A percentile compares a stretch with the other conserved stretches of the same genome.
Conservation (phyloP, 2,888 invertebrate species). For the Ephialtes manifestator region DNA sequence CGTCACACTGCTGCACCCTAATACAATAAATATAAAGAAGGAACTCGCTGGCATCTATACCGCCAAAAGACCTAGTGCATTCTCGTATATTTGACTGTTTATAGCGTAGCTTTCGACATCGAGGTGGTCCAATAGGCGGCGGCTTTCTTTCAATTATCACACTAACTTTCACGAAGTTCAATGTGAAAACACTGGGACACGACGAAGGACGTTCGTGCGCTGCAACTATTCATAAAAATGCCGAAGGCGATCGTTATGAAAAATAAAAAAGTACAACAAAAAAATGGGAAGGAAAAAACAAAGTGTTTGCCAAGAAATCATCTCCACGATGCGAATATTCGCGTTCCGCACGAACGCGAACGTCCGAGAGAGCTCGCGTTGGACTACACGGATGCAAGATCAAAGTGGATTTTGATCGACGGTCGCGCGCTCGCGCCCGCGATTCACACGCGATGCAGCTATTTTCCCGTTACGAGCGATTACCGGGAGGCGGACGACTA, state of each 20-base stretch:
- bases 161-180: constrained; percentile 64
- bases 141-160: constrained; percentile 82
- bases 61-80: constrained; percentile 54
- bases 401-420: constrained; percentile 71
- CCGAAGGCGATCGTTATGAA: constrained; percentile 22
- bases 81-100: constrained; percentile 79
- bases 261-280: constrained; percentile 7
- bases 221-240: constrained; percentile 48
- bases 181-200: constrained; percentile 74
- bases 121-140: constrained; percentile 75
- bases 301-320: constrained; percentile 15
- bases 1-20: not conserved
- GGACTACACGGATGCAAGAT: constrained; percentile 50
- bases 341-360: constrained; percentile 43
- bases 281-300: not conserved
- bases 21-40: constrained; percentile 51
- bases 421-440: constrained; percentile 53
- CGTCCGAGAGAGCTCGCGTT: constrained; percentile 47
- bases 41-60: constrained; percentile 23
- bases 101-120: constrained; percentile 73
- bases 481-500: constrained; percentile 61
- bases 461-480: constrained; percentile 71
- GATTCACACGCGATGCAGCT: constrained; percentile 73
- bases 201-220: constrained; percentile 27
- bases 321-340: constrained; percentile 31